Evolutionary conservation across 2,888 invertebrate species (phyloP), one percentile per base, ranked within the genome.

Genomic region (Sinopyrophorus schimmeli): DNA sequence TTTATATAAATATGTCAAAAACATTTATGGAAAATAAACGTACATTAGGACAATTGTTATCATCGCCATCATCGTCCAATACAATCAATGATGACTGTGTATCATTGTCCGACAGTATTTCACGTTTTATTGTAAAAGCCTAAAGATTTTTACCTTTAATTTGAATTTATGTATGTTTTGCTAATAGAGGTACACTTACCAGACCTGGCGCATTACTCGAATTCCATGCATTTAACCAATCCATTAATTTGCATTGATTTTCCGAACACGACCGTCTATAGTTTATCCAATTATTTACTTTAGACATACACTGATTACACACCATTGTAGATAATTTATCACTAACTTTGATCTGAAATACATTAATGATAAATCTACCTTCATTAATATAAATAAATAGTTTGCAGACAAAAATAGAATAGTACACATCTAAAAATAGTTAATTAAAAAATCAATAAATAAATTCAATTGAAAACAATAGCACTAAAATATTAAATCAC

Each of bases 291-390:
- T 78, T 79, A 65, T 82, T 81, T 59, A 86, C 78, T 74, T 79
- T 82, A 62, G 75, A 76, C 61, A 80, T 69, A 65, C 86, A 86
- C 63, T 77, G 76, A 59, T 75, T 75, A 71, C 86, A 86, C 67
- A 86, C 79, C 71, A 80, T 76, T 11, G 80, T 83, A 14, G 86
- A 80, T 66, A 86, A 66, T 64, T 77, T 81, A 70, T 86, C 86
- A 69, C 77, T 76, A 60, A 76, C 70, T 59, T 72, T 76, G 69
- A 86, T 80, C 86, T 86, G 78, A n/a, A n/a, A n/a, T n/a, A n/a
- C n/a, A n/a, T n/a, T n/a, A n/a, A n/a, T n/a, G n/a, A n/a, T n/a
- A n/a, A n/a, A n/a, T n/a, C n/a, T n/a, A n/a, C n/a, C n/a, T n/a
- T n/a, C n/a, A n/a, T n/a, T n/a, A n/a, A n/a, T n/a, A n/a, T n/a